These are phyloP conservation scores for Stramonita haemastoma DNA, from an alignment of 2,888 invertebrate genomes.

Conservation along the genomic window DNA sequence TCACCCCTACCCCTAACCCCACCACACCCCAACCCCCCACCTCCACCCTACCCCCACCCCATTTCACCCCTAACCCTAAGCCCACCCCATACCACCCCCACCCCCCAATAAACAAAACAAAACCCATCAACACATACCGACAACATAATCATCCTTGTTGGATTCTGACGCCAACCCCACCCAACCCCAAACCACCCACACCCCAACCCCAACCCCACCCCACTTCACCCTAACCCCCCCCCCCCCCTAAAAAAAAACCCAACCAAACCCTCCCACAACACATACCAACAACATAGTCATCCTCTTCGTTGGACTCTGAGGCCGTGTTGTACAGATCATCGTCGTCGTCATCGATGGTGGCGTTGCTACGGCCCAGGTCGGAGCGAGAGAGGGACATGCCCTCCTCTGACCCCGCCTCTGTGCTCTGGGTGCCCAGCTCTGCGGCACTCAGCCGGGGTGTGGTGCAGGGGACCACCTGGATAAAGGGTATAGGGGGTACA, in stretches of 20 bases:
- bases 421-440: slow-evolving; percentile 24
- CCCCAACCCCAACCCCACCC: too few species aligned
- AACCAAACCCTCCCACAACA: background rate
- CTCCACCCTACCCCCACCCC: background rate
- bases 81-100: background rate
- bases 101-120: too few species aligned
- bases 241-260: background rate
- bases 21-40: background rate
- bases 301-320: slow-evolving; percentile 20
- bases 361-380: slow-evolving; percentile 1
- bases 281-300: slow-evolving; percentile 31
- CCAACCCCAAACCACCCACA: background rate
- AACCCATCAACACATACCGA: background rate
- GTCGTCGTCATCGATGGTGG: slow-evolving; percentile 39
- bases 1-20: background rate
- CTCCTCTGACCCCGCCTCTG: background rate
- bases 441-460: slow-evolving; percentile 47
- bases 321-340: slow-evolving; percentile 39
- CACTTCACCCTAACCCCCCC: background rate
- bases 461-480: slow-evolving; percentile 49
- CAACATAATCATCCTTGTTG: background rate
- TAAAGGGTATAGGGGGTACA: too few species aligned
- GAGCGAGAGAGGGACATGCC: background rate
- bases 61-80: background rate
- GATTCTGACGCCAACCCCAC: background rate